These are phyloP conservation scores for Coleophora deauratella DNA, from an alignment of 2,888 invertebrate genomes.

Conservation along the genomic window DNA sequence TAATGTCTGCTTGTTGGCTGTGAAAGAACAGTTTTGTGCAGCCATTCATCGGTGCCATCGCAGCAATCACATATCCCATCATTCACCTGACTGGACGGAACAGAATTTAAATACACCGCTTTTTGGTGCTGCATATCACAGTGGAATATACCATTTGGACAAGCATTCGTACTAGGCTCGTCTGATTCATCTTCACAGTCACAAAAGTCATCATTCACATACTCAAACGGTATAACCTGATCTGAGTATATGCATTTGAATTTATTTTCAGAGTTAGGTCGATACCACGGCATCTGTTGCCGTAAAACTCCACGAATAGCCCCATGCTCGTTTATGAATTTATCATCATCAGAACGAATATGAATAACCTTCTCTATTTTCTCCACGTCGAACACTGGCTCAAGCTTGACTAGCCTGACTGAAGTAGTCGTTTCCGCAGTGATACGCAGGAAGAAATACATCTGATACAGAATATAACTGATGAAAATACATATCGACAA, in stretches of 20 bases:
- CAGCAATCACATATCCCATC: conserved; percentile 97
- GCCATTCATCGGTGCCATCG: conserved; percentile 92
- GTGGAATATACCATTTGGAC: conserved; percentile 87
- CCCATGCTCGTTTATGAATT: conserved; percentile 53
- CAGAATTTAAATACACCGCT: conserved; percentile 43
- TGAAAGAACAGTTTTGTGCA: conserved; percentile 35
- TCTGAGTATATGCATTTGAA: conserved; percentile 59
- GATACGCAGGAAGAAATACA: conserved; percentile 57
- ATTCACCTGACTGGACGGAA: conserved; percentile 87
- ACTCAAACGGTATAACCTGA: conserved; percentile 45
- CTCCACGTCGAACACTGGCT: conserved; percentile 38
- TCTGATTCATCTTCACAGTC: conserved; percentile 87
- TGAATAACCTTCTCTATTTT: conserved; percentile 32
- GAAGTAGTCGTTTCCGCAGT: conserved; percentile 36
- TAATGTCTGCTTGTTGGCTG: conserved; percentile 38
- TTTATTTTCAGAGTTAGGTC: conserved; percentile 44
- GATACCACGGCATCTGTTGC: conserved; percentile 45
- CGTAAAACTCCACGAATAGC: conserved; percentile 53
- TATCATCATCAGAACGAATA: conserved; percentile 48
- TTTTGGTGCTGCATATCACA: conserved; percentile 77
- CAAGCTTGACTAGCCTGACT: conserved; percentile 35
- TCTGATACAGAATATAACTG: conserved; percentile 56
- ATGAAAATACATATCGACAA: conserved; percentile 43
- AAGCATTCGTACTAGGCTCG: conserved; percentile 92
- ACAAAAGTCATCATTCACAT: conserved; percentile 89